These are phyloP conservation scores for Hydra vulgaris DNA, from an alignment of 30 jellyfish, hydroid and myxozoan species.

Conservation along the genomic window DNA sequence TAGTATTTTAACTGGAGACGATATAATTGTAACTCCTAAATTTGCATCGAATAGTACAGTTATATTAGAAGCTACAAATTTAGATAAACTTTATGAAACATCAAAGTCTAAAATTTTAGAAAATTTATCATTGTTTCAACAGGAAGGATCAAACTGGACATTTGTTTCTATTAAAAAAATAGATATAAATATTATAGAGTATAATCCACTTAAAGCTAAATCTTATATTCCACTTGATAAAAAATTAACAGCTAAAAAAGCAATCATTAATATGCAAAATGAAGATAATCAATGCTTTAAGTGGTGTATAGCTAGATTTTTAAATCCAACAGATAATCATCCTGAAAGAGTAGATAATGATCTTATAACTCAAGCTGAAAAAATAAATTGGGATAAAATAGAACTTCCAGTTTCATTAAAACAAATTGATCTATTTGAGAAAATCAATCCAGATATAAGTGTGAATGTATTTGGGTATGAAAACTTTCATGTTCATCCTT, in stretches of 20 bases:
- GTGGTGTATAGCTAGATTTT: slow-evolving; percentile 22
- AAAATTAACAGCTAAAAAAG: neutral
- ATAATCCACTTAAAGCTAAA: neutral
- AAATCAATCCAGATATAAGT: slow-evolving; percentile 20
- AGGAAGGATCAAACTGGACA: neutral
- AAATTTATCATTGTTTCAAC: neutral
- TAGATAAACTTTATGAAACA: neutral
- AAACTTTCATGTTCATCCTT: neutral
- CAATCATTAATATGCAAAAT: slow-evolving; percentile 14
- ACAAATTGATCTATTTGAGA: slow-evolving; percentile 16
- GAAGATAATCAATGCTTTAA: neutral
- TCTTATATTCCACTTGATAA: neutral
- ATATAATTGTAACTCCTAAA: too few relatives aligned
- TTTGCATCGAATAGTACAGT: neutral
- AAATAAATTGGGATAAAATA: slow-evolving; percentile 12
- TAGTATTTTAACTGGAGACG: neutral
- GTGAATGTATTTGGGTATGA: slow-evolving; percentile 8
- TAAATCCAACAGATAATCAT: neutral
- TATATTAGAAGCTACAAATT: neutral
- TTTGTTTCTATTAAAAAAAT: neutral
- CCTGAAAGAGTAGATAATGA: neutral
- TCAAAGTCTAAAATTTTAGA: neutral
- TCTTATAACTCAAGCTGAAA: neutral
- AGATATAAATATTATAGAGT: neutral
- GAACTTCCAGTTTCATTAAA: slow-evolving; percentile 1